Conservation (phyloP, 2,113 vertebrate genomes). For the Micronycteris hirsuta region DNA sequence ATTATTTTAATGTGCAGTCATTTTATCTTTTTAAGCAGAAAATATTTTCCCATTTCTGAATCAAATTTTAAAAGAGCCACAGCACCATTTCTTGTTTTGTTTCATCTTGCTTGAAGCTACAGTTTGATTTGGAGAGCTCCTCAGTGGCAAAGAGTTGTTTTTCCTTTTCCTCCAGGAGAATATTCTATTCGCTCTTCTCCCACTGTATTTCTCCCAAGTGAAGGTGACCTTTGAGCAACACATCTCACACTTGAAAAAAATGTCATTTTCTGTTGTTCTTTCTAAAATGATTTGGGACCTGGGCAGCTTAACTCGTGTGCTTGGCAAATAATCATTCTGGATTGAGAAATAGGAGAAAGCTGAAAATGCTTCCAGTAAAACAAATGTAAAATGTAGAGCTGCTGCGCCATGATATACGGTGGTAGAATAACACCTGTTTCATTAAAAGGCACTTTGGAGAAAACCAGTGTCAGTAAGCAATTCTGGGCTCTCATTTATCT, state of each 20-base stretch:
- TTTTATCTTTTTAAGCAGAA: conserved; percentile 36
- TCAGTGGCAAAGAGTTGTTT: background rate
- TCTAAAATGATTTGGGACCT: conserved; percentile 58
- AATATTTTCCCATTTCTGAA: background rate
- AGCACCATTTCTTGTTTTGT: background rate
- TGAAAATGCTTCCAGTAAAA: conserved; percentile 48
- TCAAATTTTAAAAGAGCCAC: background rate
- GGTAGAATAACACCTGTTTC: background rate
- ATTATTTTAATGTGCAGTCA: background rate
- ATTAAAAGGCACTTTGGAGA: background rate
- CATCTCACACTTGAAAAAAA: background rate
- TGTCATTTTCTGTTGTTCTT: conserved; percentile 35
- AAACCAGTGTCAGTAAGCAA: background rate
- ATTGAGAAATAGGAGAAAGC: conserved; percentile 29
- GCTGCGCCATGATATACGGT: background rate
- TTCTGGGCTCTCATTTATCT: background rate
- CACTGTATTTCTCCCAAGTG: background rate
- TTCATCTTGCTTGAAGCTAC: background rate
- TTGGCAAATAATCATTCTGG: conserved; percentile 58
- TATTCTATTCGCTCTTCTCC: background rate
- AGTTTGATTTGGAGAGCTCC: background rate
- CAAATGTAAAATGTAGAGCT: conserved; percentile 18
- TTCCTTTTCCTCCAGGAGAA: background rate
- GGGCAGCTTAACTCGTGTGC: conserved; percentile 20
- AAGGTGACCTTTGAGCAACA: background rate